Evolutionary conservation across 1,140 invertebrate genomes (phyloP).

Genomic region (Drosophila pandora): DNA sequence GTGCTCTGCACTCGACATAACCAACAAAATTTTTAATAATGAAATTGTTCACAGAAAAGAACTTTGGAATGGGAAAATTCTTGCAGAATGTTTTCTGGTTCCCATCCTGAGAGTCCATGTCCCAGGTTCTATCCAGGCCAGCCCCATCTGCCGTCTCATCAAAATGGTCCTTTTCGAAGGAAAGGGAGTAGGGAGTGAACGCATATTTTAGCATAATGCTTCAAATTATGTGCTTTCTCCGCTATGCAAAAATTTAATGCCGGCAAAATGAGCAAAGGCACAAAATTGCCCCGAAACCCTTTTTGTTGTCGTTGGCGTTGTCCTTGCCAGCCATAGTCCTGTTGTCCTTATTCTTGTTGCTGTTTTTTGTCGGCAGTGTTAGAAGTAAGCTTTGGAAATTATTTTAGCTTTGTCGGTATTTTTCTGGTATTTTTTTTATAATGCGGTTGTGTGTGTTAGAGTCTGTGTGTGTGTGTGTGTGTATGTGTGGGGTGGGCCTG

Average conservation of each 20-base stretch:
- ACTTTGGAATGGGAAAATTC: conserved; percentile 53
- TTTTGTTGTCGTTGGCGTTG: conserved; percentile 46
- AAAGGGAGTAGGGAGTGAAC: conserved; percentile 42
- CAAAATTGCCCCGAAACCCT: conserved; percentile 75
- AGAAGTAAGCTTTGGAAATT: conserved; percentile 72
- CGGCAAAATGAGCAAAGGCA: conserved; percentile 73
- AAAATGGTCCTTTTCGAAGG: conserved; percentile 33
- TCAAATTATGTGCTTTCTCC: conserved; percentile 73
- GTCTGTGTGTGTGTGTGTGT: no score
- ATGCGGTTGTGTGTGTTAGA: neutral
- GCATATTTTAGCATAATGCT: conserved; percentile 80
- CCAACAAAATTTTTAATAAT: conserved; percentile 70
- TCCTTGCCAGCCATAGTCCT: conserved; percentile 9
- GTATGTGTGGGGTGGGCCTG: conserved; percentile 19
- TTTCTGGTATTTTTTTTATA: conserved; percentile 58
- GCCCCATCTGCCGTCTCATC: neutral
- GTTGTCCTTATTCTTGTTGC: conserved; percentile 28
- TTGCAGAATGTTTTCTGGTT: conserved; percentile 54
- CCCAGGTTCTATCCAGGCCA: neutral
- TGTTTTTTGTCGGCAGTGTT: conserved; percentile 58
- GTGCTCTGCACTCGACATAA: conserved; percentile 68
- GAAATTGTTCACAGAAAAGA: conserved; percentile 57
- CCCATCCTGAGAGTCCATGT: conserved; percentile 13
- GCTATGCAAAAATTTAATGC: conserved; percentile 79
- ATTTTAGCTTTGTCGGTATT: conserved; percentile 72